Percentiles rank a stretch among this genome's conserved stretches.
These are phyloP conservation scores for Loxodonta africana DNA, from an alignment of 2,113 vertebrate species.

Conservation along the genomic window DNA sequence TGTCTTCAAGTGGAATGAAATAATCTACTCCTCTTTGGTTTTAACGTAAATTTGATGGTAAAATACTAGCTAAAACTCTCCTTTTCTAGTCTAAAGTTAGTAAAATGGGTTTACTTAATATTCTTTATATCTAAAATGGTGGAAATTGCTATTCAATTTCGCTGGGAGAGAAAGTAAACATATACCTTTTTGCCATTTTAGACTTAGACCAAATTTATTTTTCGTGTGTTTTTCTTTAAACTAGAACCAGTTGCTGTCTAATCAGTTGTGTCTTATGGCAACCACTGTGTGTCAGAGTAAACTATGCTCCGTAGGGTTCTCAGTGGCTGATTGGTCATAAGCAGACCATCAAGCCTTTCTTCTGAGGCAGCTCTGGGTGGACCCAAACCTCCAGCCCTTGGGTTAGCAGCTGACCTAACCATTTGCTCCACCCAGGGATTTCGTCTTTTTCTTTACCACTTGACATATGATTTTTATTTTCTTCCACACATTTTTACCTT, in stretches of 20 bases:
- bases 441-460: neutral
- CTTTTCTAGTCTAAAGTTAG: neutral
- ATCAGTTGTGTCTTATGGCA: neutral
- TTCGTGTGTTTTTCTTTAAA: neutral
- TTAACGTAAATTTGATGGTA: neutral
- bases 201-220: neutral
- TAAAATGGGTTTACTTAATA: conserved; percentile 22
- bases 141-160: conserved; percentile 13
- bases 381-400: neutral
- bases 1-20: neutral
- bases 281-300: neutral
- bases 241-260: neutral
- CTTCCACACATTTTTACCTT: neutral
- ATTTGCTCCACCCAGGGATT: neutral
- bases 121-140: conserved; percentile 13
- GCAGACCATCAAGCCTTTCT: neutral
- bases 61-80: neutral
- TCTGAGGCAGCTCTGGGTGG: neutral
- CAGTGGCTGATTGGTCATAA: neutral
- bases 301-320: neutral
- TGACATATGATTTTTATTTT: conserved; percentile 39
- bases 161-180: neutral
- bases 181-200: neutral
- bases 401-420: neutral
- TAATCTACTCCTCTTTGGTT: neutral